phyloP scores from a whole-genome alignment of 2,797 vertebrate species.

The Numenius phaeopus region DNA sequence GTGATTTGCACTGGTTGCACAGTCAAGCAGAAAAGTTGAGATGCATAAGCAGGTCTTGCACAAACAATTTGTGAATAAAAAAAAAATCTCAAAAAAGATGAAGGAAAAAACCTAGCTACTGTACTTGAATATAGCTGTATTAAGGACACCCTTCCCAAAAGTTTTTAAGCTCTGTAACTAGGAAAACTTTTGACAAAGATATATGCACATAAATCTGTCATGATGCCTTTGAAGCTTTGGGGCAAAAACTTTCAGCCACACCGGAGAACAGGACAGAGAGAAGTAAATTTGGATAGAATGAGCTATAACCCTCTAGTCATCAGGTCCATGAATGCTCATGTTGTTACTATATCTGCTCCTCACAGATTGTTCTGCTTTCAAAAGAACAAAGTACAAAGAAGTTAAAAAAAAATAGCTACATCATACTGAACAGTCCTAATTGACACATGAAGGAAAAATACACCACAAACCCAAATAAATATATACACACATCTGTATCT shows the following conservation, averaged over 20 bases:
- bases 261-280: neutral
- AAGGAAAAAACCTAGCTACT: neutral
- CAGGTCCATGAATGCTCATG: neutral
- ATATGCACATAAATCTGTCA: neutral
- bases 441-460: neutral
- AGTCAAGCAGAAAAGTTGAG: neutral
- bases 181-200: neutral
- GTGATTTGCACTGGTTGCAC: neutral
- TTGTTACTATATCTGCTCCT: neutral
- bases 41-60: neutral
- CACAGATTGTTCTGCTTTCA: neutral
- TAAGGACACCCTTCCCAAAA: neutral
- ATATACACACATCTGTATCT: rapidly evolving
- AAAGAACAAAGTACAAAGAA: neutral
- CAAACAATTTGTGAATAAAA: neutral
- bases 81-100: neutral
- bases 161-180: neutral
- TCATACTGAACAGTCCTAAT: neutral
- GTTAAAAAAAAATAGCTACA: neutral
- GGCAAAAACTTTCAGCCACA: neutral
- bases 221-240: neutral
- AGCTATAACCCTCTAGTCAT: neutral
- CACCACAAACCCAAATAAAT: neutral
- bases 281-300: neutral
- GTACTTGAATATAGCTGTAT: neutral